Percentiles rank a stretch among this genome's conserved stretches.
These are phyloP conservation scores for Tenthredo livida DNA, from an alignment of 2,888 invertebrate genomes.

Conservation along the genomic window DNA sequence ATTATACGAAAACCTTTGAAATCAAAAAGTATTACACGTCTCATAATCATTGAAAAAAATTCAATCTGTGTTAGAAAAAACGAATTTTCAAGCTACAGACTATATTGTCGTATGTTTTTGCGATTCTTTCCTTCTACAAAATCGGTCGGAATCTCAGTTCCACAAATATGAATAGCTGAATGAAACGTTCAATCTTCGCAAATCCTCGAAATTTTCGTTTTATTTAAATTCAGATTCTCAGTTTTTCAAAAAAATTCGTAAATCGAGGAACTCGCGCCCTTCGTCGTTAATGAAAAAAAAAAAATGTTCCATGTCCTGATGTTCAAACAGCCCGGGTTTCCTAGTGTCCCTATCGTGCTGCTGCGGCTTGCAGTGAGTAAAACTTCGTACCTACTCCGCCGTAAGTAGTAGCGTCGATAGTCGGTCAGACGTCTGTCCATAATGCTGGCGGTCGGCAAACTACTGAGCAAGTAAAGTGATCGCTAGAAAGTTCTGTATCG, in stretches of 20 bases:
- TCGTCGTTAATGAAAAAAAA: conserved; percentile 68
- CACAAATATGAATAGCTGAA: neutral
- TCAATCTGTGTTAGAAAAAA: neutral
- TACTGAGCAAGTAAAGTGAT: neutral
- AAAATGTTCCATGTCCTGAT: neutral
- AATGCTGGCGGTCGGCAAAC: conserved; percentile 11
- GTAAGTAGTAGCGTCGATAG: conserved; percentile 1
- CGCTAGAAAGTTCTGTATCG: neutral
- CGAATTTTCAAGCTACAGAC: neutral
- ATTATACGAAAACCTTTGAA: neutral
- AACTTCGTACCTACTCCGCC: neutral
- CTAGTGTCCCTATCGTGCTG: neutral
- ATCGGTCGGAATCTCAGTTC: neutral
- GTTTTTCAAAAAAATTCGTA: neutral
- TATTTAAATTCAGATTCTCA: neutral
- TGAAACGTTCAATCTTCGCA: neutral
- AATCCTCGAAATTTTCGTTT: neutral
- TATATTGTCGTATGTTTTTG: neutral
- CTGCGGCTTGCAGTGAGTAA: neutral
- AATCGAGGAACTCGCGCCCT: neutral
- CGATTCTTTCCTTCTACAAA: neutral
- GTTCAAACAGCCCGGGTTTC: neutral
- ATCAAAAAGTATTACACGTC: neutral
- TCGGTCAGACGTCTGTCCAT: neutral
- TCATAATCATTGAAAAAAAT: neutral